A percentile compares a stretch with the other conserved stretches of the same genome.
Conservation (phyloP, 1,140 invertebrate genomes). For the Ptiloglossa arizonensis region DNA sequence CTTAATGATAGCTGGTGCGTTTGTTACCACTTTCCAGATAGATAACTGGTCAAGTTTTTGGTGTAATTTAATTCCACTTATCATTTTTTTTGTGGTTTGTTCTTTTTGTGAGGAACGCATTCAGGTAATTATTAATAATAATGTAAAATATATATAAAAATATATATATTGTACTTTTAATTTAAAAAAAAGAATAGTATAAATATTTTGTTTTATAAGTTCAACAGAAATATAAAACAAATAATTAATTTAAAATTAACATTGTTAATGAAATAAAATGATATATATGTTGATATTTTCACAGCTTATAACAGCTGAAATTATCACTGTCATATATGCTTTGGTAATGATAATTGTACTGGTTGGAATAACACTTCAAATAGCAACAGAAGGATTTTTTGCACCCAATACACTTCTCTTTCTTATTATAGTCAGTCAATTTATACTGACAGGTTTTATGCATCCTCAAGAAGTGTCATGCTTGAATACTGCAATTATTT, state of each 20-base stretch:
- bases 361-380: slow-evolving; percentile 92
- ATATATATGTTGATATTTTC: slow-evolving; percentile 47
- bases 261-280: not conserved
- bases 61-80: slow-evolving; percentile 89
- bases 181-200: too few species aligned
- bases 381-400: slow-evolving; percentile 89
- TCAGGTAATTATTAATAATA: slow-evolving; percentile 82
- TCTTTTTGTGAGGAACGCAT: slow-evolving; percentile 88
- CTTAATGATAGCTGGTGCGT: slow-evolving; percentile 94
- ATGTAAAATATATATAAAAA: not conserved
- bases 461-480: slow-evolving; percentile 94
- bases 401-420: slow-evolving; percentile 92
- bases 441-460: slow-evolving; percentile 87
- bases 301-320: slow-evolving; percentile 88
- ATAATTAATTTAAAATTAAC: slow-evolving; percentile 8
- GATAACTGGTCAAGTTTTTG: slow-evolving; percentile 90
- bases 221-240: not conserved
- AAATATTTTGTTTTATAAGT: not conserved
- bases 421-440: slow-evolving; percentile 83
- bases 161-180: too few species aligned
- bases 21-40: slow-evolving; percentile 90
- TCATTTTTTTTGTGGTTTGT: slow-evolving; percentile 89
- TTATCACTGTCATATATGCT: slow-evolving; percentile 91
- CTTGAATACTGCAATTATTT: slow-evolving; percentile 89
- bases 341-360: slow-evolving; percentile 96